Percentiles rank a stretch among this genome's conserved stretches.
Evolutionary conservation across 1,140 invertebrate species (phyloP).

Genomic region (Dreissena polymorpha): DNA sequence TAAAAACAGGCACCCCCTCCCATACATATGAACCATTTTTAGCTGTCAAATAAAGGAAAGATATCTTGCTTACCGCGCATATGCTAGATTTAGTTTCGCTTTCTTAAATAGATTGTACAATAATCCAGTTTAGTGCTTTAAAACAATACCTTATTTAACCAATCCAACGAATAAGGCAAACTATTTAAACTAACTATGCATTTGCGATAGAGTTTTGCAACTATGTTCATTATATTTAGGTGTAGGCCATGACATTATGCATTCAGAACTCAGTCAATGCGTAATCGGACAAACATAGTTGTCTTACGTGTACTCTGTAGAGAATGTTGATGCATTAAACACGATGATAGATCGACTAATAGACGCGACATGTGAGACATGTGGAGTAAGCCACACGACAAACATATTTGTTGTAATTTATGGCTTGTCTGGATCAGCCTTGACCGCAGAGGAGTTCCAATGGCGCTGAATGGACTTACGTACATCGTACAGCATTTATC

Average conservation of each 20-base stretch:
- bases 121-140: too few relatives aligned
- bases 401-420: constrained; percentile 10
- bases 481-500: not conserved
- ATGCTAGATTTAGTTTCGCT: too few relatives aligned
- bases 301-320: constrained; percentile 4
- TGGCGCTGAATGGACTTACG: not conserved
- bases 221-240: too few relatives aligned
- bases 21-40: too few relatives aligned
- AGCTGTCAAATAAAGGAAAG: too few relatives aligned
- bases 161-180: too few relatives aligned
- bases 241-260: not conserved
- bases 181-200: too few relatives aligned
- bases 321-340: constrained; percentile 1
- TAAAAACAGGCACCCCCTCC: too few relatives aligned
- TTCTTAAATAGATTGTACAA: too few relatives aligned
- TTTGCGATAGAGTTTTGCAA: too few relatives aligned
- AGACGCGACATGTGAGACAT: constrained; percentile 3
- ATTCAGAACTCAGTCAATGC: not conserved
- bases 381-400: not conserved
- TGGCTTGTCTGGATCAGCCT: not conserved
- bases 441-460: not conserved
- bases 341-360: constrained; percentile 2
- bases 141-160: too few relatives aligned
- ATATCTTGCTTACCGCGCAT: too few relatives aligned
- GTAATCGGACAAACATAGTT: not conserved